Evolutionary conservation across 1,140 invertebrate genomes (phyloP).

Genomic region (Drosophila suzukii): DNA sequence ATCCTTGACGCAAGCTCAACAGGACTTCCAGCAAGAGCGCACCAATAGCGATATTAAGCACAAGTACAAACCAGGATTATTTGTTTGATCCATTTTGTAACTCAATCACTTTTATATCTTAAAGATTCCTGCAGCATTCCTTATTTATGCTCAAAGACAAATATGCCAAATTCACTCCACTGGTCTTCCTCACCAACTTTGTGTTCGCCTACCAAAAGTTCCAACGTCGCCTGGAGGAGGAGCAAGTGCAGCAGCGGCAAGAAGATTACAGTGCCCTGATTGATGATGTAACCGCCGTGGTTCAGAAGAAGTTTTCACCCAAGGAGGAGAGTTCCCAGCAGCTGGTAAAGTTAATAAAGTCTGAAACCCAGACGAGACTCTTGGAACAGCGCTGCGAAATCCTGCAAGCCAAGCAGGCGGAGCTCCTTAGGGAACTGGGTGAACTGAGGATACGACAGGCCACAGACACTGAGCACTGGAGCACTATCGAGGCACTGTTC

Average conservation of each 20-base stretch:
- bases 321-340: slow-evolving; percentile 69
- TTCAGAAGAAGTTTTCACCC: slow-evolving; percentile 38
- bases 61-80: slow-evolving; percentile 47
- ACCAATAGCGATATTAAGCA: slow-evolving; percentile 67
- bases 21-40: slow-evolving; percentile 71
- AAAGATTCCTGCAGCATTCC: slow-evolving; percentile 79
- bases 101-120: not conserved
- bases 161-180: slow-evolving; percentile 83
- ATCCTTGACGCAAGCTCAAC: slow-evolving; percentile 30
- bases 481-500: slow-evolving; percentile 77
- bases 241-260: slow-evolving; percentile 28
- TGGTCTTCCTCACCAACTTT: slow-evolving; percentile 82
- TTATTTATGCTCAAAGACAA: slow-evolving; percentile 70
- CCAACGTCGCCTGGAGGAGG: slow-evolving; percentile 36
- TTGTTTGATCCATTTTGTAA: not conserved
- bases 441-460: slow-evolving; percentile 57
- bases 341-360: slow-evolving; percentile 72
- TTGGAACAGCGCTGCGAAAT: slow-evolving; percentile 67
- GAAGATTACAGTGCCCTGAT: slow-evolving; percentile 13
- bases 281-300: slow-evolving; percentile 33
- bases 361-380: slow-evolving; percentile 70
- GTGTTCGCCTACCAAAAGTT: slow-evolving; percentile 74
- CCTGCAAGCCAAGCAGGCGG: slow-evolving; percentile 46
- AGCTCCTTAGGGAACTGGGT: slow-evolving; percentile 57
- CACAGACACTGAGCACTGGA: slow-evolving; percentile 76